phyloP scores from a whole-genome alignment of 2,113 vertebrate genomes.

The Dromiciops gliroides region DNA sequence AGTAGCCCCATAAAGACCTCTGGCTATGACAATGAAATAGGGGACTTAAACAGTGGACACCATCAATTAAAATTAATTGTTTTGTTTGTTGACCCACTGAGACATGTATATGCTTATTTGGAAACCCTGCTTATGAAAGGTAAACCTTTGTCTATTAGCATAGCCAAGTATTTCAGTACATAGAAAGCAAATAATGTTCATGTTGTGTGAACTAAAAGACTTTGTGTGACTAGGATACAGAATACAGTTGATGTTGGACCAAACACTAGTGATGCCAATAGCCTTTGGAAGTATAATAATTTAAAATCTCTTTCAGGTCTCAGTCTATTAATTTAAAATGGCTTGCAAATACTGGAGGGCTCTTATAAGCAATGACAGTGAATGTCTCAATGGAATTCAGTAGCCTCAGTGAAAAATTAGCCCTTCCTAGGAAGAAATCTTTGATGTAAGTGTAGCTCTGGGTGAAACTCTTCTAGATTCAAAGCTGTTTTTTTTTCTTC shows the following conservation, averaged over 20 bases:
- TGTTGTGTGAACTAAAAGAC: slow-evolving; percentile 5
- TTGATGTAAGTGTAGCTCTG: slow-evolving; percentile 41
- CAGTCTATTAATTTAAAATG: slow-evolving; percentile 39
- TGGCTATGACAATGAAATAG: background rate
- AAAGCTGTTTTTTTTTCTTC: background rate
- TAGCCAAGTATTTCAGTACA: background rate
- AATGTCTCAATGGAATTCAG: background rate
- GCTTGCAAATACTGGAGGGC: slow-evolving; percentile 50
- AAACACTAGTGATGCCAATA: slow-evolving; percentile 52
- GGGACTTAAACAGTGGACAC: background rate
- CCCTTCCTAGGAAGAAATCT: slow-evolving; percentile 17
- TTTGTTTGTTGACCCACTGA: background rate
- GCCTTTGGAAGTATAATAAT: slow-evolving; percentile 36
- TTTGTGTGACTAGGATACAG: slow-evolving; percentile 42
- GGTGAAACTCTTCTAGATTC: slow-evolving; percentile 30
- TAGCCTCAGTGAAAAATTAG: slow-evolving; percentile 21
- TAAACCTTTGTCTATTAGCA: background rate
- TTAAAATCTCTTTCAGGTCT: slow-evolving; percentile 51
- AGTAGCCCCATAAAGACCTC: background rate
- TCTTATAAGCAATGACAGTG: background rate
- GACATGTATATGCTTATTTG: background rate
- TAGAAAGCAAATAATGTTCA: background rate
- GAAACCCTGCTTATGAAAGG: background rate
- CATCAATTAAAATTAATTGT: background rate
- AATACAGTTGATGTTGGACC: slow-evolving; percentile 47